phyloP scores from a whole-genome alignment of 1,140 invertebrate genomes.

The Thaumatotibia leucotreta region DNA sequence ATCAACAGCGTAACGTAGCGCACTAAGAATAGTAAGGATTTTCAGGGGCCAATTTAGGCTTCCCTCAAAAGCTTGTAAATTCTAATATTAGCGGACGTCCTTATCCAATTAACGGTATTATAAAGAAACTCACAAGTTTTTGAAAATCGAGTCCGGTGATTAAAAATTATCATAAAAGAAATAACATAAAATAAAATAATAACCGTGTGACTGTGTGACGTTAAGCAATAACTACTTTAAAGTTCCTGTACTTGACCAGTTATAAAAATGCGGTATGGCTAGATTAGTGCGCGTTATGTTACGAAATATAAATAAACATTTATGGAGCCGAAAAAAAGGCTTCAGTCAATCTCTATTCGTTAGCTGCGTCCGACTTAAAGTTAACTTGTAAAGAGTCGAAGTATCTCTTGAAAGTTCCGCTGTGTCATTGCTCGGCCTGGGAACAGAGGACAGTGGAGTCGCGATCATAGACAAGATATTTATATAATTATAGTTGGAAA shows the following conservation, averaged over 20 bases:
- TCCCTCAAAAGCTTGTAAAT: too few species aligned
- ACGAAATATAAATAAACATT: slow-evolving; percentile 41
- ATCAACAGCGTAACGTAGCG: too few species aligned
- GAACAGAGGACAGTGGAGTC: slow-evolving; percentile 25
- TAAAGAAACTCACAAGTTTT: too few species aligned
- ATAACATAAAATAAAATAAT: neutral
- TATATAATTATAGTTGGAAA: neutral
- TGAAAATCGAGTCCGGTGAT: neutral
- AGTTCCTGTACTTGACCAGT: neutral
- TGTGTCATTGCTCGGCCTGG: slow-evolving; percentile 58
- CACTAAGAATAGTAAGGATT: too few species aligned
- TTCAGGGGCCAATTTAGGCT: too few species aligned
- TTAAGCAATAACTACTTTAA: neutral
- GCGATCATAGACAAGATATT: slow-evolving; percentile 9
- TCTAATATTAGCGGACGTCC: too few species aligned
- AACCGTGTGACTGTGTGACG: neutral
- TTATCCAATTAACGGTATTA: too few species aligned
- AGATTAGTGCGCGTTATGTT: slow-evolving; percentile 13
- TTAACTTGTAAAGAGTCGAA: slow-evolving; percentile 66
- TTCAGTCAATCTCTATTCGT: slow-evolving; percentile 66
- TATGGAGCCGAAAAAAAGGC: slow-evolving; percentile 48
- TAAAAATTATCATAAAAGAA: neutral
- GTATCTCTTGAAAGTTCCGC: slow-evolving; percentile 65
- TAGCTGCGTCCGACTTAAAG: slow-evolving; percentile 51
- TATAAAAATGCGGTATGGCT: neutral